phyloP scores from a whole-genome alignment of 1,140 invertebrate genomes.

The Drosophila parabipectinata region DNA sequence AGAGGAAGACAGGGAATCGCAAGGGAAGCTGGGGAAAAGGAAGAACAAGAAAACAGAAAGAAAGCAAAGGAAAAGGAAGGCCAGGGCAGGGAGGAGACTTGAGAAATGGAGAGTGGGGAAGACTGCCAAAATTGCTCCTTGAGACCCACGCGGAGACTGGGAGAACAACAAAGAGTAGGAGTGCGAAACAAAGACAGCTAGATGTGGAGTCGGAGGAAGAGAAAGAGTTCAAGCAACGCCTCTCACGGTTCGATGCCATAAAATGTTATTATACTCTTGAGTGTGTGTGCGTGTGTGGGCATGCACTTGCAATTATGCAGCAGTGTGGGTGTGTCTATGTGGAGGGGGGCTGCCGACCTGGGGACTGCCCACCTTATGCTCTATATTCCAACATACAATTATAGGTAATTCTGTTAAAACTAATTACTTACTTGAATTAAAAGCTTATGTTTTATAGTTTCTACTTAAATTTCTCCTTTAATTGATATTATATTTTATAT shows the following conservation, averaged over 20 bases:
- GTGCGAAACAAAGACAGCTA: neutral
- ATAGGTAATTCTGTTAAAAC: too few relatives aligned
- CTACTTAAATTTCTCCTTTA: too few relatives aligned
- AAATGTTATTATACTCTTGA: constrained; percentile 52
- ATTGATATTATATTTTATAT: too few relatives aligned
- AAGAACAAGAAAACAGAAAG: neutral
- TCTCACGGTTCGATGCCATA: constrained; percentile 53
- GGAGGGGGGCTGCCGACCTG: neutral
- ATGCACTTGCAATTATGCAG: too few relatives aligned
- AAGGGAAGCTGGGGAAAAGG: neutral
- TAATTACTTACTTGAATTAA: too few relatives aligned
- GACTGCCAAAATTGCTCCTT: constrained; percentile 38
- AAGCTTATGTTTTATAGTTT: too few relatives aligned
- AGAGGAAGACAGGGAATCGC: neutral
- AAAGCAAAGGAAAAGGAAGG: constrained; percentile 4
- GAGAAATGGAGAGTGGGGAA: neutral
- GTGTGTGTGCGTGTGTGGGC: constrained; percentile 1
- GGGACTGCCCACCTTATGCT: too few relatives aligned
- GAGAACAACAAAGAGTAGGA: neutral
- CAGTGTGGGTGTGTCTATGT: neutral
- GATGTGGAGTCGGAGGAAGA: neutral
- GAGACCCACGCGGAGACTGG: constrained; percentile 12
- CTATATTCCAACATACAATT: too few relatives aligned
- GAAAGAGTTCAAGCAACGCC: constrained; percentile 29
- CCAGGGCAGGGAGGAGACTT: neutral